phyloP scores from a whole-genome alignment of 2,113 vertebrate genomes.

The Brevimyrus niger region DNA sequence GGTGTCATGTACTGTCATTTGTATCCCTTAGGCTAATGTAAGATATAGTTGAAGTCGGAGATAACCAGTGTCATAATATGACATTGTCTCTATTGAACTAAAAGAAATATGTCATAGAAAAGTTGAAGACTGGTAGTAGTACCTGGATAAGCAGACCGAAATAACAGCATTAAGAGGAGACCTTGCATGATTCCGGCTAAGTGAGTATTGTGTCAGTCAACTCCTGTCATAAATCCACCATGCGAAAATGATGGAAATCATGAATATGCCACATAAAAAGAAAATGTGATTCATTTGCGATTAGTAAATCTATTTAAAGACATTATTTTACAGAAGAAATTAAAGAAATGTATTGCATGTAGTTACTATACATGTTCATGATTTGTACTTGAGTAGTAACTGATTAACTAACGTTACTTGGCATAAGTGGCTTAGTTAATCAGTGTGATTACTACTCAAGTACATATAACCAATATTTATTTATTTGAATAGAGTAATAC shows the following conservation, averaged over 20 bases:
- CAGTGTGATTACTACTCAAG: too few species aligned
- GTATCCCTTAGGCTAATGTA: neutral
- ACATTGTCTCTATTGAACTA: neutral
- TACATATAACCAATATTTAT: neutral
- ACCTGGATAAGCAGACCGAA: neutral
- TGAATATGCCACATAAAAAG: neutral
- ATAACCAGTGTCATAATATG: neutral
- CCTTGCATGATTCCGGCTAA: neutral
- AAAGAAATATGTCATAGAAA: neutral
- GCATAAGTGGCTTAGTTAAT: too few species aligned
- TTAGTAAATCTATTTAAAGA: neutral
- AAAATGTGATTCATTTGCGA: neutral
- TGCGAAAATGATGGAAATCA: neutral
- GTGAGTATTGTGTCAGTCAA: neutral
- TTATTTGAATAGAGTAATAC: neutral
- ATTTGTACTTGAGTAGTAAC: neutral
- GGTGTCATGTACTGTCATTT: neutral
- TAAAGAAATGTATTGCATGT: neutral
- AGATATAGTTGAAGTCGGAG: neutral
- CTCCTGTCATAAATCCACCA: neutral
- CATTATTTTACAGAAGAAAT: neutral
- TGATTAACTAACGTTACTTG: neutral
- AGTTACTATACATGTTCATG: neutral
- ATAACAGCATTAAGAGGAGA: neutral
- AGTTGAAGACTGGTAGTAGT: neutral